Conservation (phyloP, 2,113 vertebrate genomes). For the Thermophis baileyi region DNA sequence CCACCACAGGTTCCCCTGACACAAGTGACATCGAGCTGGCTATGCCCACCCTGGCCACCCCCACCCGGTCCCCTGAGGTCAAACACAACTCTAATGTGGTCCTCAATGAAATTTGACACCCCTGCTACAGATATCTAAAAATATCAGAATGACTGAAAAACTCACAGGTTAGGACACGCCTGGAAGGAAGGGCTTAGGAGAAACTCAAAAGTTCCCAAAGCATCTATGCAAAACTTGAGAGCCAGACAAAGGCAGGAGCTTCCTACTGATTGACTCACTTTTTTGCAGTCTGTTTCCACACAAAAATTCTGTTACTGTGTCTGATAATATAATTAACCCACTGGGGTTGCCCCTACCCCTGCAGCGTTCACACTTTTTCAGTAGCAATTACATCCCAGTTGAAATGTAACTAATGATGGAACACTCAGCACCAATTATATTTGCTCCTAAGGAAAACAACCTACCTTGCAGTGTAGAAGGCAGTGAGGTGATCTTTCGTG, state of each 20-base stretch:
- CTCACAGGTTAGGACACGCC: neutral
- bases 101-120: neutral
- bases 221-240: neutral
- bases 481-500: neutral
- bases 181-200: neutral
- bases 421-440: conserved; percentile 7
- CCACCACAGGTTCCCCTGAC: no score
- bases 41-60: no score
- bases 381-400: conserved; percentile 19
- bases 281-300: neutral
- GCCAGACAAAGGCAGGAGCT: neutral
- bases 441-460: conserved; percentile 14
- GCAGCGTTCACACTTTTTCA: neutral
- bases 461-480: conserved; percentile 17
- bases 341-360: conserved; percentile 18
- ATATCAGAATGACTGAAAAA: neutral
- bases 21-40: no score
- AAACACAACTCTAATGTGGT: no score
- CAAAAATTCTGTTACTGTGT: conserved; percentile 2
- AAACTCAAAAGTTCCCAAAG: neutral
- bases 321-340: conserved; percentile 19
- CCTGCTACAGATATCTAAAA: neutral
- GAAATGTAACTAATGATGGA: conserved; percentile 26
- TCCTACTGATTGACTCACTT: neutral
- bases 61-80: no score